A percentile compares a stretch with the other conserved stretches of the same genome.
phyloP scores from a whole-genome alignment of 1,140 invertebrate genomes.

The Lepidurus packardi region DNA sequence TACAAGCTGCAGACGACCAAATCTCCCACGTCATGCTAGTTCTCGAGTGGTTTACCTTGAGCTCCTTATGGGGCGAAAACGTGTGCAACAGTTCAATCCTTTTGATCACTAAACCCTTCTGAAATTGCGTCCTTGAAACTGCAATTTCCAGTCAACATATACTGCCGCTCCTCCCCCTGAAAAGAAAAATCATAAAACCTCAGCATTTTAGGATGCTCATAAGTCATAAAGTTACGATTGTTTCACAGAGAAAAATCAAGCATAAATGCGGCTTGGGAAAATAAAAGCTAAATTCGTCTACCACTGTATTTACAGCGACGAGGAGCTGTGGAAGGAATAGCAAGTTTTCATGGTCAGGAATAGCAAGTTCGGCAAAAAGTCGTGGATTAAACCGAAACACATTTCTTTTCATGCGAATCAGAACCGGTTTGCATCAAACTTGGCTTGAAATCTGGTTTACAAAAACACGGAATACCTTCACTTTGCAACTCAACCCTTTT shows the following conservation, averaged over 20 bases:
- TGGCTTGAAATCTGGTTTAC: neutral
- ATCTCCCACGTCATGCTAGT: neutral
- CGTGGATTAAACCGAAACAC: neutral
- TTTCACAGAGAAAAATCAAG: no score
- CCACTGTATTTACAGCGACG: neutral
- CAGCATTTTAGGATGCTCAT: no score
- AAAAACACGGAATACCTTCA: neutral
- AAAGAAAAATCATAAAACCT: no score
- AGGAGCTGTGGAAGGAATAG: neutral
- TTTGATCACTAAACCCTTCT: neutral
- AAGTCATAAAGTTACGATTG: no score
- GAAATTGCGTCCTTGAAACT: conserved; percentile 5
- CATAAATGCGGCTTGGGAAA: no score
- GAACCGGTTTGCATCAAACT: conserved; percentile 1
- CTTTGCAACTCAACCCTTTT: neutral
- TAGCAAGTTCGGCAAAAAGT: conserved; percentile 10
- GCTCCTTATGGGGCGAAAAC: conserved; percentile 8
- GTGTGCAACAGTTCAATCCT: conserved; percentile 6
- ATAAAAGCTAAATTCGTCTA: no score
- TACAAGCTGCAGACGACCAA: neutral
- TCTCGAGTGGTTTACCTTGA: conserved; percentile 15
- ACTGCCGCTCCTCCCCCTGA: no score
- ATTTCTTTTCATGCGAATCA: neutral
- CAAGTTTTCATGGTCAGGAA: neutral
- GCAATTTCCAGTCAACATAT: neutral